phyloP scores from a whole-genome alignment of 2,888 invertebrate genomes.

The Chydorus sphaericus region DNA sequence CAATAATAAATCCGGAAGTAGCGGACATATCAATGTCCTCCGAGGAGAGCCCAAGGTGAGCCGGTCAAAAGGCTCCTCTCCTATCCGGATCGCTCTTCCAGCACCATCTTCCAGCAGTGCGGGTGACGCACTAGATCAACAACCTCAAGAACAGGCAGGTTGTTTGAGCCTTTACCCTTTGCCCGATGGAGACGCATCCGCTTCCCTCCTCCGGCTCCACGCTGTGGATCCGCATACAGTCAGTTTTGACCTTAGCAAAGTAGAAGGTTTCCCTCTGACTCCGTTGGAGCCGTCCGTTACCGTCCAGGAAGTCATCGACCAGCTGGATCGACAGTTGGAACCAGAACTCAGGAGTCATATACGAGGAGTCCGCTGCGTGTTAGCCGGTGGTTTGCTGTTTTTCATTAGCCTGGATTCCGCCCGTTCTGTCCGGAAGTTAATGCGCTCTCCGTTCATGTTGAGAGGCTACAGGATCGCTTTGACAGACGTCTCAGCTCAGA shows the following conservation, averaged over 20 bases:
- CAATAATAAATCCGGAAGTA: constrained; percentile 3
- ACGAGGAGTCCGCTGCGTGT: constrained; percentile 25
- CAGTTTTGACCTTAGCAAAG: constrained; percentile 19
- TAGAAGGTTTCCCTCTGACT: constrained; percentile 6
- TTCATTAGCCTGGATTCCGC: constrained; percentile 26
- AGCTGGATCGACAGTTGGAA: constrained; percentile 26
- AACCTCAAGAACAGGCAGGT: too few relatives aligned
- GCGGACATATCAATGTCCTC: constrained; percentile 1
- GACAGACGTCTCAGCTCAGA: constrained; percentile 25
- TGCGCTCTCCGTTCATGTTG: constrained; percentile 22
- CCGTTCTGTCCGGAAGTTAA: constrained; percentile 23
- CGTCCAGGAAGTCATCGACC: constrained; percentile 29
- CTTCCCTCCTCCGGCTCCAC: constrained; percentile 20
- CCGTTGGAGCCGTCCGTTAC: constrained; percentile 19
- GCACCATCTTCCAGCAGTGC: too few relatives aligned
- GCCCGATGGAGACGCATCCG: constrained; percentile 6
- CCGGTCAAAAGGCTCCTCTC: neutral
- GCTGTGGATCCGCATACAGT: constrained; percentile 21
- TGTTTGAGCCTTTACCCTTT: neutral
- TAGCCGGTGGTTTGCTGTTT: constrained; percentile 26
- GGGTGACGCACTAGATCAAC: too few relatives aligned
- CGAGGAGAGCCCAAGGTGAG: too few relatives aligned
- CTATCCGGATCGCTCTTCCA: neutral
- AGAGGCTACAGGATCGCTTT: constrained; percentile 23
- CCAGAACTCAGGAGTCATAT: constrained; percentile 24